Conservation (phyloP, 2,888 invertebrate genomes). For the Corbicula japonica region DNA sequence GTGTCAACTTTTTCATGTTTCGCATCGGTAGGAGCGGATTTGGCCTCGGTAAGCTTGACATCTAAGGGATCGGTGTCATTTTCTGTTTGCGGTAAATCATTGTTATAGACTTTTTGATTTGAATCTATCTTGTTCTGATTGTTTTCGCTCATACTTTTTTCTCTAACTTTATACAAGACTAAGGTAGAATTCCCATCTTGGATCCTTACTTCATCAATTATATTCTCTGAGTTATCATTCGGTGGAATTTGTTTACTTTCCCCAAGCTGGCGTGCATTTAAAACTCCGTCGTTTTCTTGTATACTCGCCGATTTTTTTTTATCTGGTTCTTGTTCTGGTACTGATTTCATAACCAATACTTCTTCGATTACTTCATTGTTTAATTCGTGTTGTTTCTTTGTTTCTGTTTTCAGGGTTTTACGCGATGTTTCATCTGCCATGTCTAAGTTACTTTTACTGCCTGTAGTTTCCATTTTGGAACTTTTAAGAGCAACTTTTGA, state of each 20-base stretch:
- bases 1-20: background rate
- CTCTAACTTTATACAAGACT: slow-evolving; percentile 44
- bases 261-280: background rate
- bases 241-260: background rate
- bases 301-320: background rate
- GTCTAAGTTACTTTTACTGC: background rate
- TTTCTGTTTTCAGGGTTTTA: background rate
- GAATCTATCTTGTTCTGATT: slow-evolving; percentile 5
- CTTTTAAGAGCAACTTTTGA: background rate
- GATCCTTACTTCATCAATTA: slow-evolving; percentile 24
- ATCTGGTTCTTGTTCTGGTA: background rate
- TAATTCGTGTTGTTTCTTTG: background rate
- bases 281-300: background rate
- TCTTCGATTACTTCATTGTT: background rate
- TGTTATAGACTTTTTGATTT: background rate
- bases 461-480: background rate
- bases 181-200: slow-evolving; percentile 35
- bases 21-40: background rate
- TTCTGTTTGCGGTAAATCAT: background rate
- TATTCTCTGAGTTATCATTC: background rate
- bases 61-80: background rate
- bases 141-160: background rate
- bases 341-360: background rate
- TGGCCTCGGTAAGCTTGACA: background rate
- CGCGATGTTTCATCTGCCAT: background rate